Evolutionary conservation across 1,140 invertebrate species (phyloP).

Genomic region (Nomia melanderi): DNA sequence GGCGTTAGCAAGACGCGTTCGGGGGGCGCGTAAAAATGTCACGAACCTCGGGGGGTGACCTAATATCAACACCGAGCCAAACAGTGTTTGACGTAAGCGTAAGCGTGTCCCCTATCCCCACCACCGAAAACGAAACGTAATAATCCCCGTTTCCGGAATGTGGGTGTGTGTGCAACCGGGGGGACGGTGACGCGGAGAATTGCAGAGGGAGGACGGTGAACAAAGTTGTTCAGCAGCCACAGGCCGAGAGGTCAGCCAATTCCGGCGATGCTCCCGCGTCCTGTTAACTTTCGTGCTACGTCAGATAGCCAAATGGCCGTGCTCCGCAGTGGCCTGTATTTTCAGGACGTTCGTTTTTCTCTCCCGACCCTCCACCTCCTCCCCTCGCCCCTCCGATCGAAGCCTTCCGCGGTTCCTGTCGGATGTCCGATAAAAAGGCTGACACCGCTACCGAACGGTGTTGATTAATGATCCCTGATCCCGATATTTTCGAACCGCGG

Average conservation of each 20-base stretch:
- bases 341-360: conserved; percentile 24
- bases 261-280: conserved; percentile 32
- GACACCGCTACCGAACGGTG: background rate
- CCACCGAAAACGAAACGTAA: conserved; percentile 33
- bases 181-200: conserved; percentile 26
- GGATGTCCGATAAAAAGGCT: conserved; percentile 8
- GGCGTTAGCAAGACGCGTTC: too few relatives aligned
- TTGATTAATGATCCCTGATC: conserved; percentile 32
- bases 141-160: conserved; percentile 17
- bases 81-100: conserved; percentile 24
- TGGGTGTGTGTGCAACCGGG: conserved; percentile 1
- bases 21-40: conserved; percentile 23
- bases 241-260: conserved; percentile 47
- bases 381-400: background rate
- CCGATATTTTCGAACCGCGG: background rate
- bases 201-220: background rate
- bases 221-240: conserved; percentile 47
- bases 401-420: background rate
- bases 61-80: conserved; percentile 35
- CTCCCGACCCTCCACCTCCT: background rate
- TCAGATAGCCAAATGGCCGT: conserved; percentile 48
- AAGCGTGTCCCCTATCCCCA: background rate
- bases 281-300: conserved; percentile 49
- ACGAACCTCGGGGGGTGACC: background rate
- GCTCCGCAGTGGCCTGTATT: conserved; percentile 37